phyloP scores from a whole-genome alignment of 2,888 invertebrate genomes.

The Corbicula japonica region DNA sequence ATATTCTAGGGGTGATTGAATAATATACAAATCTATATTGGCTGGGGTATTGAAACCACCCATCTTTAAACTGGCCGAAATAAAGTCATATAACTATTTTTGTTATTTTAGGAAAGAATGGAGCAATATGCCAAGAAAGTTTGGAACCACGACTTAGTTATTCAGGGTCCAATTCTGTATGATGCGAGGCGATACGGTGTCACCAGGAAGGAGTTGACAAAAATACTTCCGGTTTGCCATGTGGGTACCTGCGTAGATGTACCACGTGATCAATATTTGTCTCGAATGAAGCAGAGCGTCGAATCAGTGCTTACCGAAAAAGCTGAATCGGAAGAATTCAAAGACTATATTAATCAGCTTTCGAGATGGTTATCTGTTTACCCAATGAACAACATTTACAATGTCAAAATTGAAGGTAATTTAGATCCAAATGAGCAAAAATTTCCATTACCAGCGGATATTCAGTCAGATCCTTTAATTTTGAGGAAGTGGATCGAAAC shows the following conservation, averaged over 20 bases:
- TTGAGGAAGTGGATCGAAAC: constrained; percentile 69
- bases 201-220: constrained; percentile 31
- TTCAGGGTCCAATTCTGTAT: background rate
- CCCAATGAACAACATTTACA: constrained; percentile 40
- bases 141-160: background rate
- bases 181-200: constrained; percentile 31
- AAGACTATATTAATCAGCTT: constrained; percentile 65
- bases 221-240: constrained; percentile 35
- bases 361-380: constrained; percentile 67
- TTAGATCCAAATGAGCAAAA: constrained; percentile 65
- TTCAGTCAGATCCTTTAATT: constrained; percentile 57
- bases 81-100: too few species aligned
- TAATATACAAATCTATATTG: too few species aligned
- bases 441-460: constrained; percentile 68
- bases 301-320: constrained; percentile 38
- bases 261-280: constrained; percentile 32
- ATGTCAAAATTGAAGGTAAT: background rate
- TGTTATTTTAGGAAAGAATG: too few species aligned
- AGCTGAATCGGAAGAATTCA: constrained; percentile 18
- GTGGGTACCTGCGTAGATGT: constrained; percentile 41
- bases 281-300: constrained; percentile 43
- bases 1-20: too few species aligned
- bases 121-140: background rate
- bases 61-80: too few species aligned
- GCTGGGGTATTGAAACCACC: too few species aligned